Evolutionary conservation across 2,888 invertebrate genomes (phyloP).

Genomic region (Sarcophaga variegata): DNA sequence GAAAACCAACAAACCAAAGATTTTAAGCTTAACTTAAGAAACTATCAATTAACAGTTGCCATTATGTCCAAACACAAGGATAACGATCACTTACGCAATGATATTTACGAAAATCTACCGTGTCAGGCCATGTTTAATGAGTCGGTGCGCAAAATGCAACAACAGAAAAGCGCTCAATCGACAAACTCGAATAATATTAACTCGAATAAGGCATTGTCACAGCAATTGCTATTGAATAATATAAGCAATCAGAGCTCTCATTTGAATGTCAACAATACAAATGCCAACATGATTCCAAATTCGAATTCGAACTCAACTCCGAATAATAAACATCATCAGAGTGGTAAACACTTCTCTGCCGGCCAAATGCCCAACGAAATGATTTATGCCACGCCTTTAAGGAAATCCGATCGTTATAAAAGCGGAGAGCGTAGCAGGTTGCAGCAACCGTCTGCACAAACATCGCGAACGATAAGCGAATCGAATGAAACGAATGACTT

Average conservation of each 20-base stretch:
- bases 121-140: constrained; percentile 82
- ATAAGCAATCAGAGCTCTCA: constrained; percentile 77
- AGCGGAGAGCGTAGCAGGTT: constrained; percentile 79
- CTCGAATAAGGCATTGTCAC: constrained; percentile 72
- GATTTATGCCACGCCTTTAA: constrained; percentile 81
- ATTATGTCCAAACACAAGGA: constrained; percentile 81
- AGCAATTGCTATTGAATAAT: constrained; percentile 75
- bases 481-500: constrained; percentile 71
- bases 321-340: constrained; percentile 64
- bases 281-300: constrained; percentile 59
- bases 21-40: constrained; percentile 49
- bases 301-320: constrained; percentile 67
- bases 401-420: constrained; percentile 81
- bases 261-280: constrained; percentile 66
- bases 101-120: constrained; percentile 81
- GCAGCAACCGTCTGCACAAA: constrained; percentile 53
- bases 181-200: constrained; percentile 67
- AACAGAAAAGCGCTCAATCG: constrained; percentile 74
- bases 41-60: constrained; percentile 19
- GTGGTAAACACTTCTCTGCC: constrained; percentile 58
- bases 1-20: constrained; percentile 54
- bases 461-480: constrained; percentile 52
- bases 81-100: constrained; percentile 81
- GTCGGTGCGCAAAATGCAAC: constrained; percentile 81
- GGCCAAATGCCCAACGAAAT: constrained; percentile 80